Evolutionary conservation across 53 echinoderm and acorn worm species (phyloP), one percentile per base, ranked within the genome.

Genomic region (Echinarachnius parma): DNA sequence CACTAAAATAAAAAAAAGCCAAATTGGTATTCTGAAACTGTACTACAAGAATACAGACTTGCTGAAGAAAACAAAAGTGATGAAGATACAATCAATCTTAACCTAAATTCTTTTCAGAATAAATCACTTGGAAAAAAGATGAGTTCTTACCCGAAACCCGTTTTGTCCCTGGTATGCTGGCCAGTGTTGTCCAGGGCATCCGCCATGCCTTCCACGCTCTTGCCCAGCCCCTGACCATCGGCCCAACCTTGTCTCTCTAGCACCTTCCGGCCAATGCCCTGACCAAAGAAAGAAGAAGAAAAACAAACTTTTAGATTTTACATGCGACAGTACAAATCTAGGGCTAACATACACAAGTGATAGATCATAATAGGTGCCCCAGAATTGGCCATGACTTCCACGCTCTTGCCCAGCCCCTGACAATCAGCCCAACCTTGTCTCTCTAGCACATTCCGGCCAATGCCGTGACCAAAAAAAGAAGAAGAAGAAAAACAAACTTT

Each of bases 91-190:
- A n/a, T n/a, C n/a, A n/a, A n/a, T n/a, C n/a, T n/a, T n/a, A n/a
- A n/a, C n/a, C n/a, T n/a, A n/a, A n/a, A n/a, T n/a, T n/a, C n/a
- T n/a, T n/a, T n/a, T n/a, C n/a, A n/a, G n/a, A n/a, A n/a, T n/a
- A n/a, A n/a, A n/a, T n/a, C n/a, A n/a, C n/a, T n/a, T n/a, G n/a
- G n/a, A n/a, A n/a, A n/a, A n/a, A n/a, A n/a, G n/a, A n/a, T n/a
- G n/a, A n/a, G n/a, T n/a, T n/a, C n/a, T 78, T 75, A 95, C 95
- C 95, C 95, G 28, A 95, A 69, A 61, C 95, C 95, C 67, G 75
- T 84, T 66, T 89, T 95, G 65, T 95, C 87, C 31, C 75, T 74
- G 5, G 71, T 64, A 36, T 78, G 66, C 59, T 95, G 87, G 46
- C 95, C 95, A 2, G 81, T 76, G 39, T 87, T 91, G 61, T 81